Evolutionary conservation across 2,888 invertebrate genomes (phyloP).

Genomic region (Cerceris rybyensis): DNA sequence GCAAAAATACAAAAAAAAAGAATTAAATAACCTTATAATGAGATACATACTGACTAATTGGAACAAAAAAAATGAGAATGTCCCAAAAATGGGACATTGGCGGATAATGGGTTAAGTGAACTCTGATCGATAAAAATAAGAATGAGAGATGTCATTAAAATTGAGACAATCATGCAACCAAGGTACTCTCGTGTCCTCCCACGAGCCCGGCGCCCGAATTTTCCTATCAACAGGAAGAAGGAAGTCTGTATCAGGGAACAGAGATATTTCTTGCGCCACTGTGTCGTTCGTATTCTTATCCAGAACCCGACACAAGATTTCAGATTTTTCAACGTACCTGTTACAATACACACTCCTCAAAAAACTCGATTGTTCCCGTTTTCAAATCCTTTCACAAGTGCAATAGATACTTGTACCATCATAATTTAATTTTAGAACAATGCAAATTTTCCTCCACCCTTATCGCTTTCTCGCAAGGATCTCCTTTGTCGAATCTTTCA

Average conservation of each 20-base stretch:
- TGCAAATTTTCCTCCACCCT: neutral
- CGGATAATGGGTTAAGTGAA: no score
- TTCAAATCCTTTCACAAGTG: no score
- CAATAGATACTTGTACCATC: no score
- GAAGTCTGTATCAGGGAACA: slow-evolving; percentile 50
- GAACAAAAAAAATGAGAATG: no score
- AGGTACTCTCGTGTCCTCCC: slow-evolving; percentile 3
- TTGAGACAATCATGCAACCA: neutral
- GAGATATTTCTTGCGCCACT: slow-evolving; percentile 22
- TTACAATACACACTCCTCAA: neutral
- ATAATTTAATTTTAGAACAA: no score
- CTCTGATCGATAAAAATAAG: neutral
- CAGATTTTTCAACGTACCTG: neutral
- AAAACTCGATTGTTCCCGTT: no score
- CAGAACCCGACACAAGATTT: neutral
- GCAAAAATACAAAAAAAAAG: no score
- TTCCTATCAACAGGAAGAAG: slow-evolving; percentile 59
- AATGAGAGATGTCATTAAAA: neutral
- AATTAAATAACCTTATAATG: no score
- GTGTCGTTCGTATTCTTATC: neutral
- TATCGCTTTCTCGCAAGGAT: slow-evolving; percentile 5
- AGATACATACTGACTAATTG: no score
- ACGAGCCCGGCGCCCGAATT: slow-evolving; percentile 31
- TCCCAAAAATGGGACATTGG: no score
- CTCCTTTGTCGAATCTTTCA: slow-evolving; percentile 4